Evolutionary conservation across 2,113 vertebrate genomes (phyloP).

Genomic region (Mus spicilegus): DNA sequence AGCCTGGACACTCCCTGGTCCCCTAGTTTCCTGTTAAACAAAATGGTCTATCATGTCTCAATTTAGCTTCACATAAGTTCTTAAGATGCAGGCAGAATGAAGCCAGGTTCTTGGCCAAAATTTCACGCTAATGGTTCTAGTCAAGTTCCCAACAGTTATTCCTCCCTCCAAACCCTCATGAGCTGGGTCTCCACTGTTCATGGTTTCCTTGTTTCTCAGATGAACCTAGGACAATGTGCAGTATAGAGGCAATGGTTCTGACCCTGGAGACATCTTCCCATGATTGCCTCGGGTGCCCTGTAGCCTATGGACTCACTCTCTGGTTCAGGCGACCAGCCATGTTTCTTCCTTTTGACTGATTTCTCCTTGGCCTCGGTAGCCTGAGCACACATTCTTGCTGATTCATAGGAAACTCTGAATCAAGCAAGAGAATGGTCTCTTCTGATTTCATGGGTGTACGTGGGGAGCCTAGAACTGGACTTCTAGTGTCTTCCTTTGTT

Average conservation of each 20-base stretch:
- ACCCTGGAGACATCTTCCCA: fast-evolving
- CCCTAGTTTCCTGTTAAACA: background rate
- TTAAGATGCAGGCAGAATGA: background rate
- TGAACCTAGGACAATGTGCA: background rate
- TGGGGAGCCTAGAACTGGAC: too few species aligned
- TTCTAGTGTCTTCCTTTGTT: background rate
- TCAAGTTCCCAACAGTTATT: background rate
- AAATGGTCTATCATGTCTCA: background rate
- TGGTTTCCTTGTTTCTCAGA: background rate
- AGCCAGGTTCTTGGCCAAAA: background rate
- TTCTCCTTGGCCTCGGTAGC: background rate
- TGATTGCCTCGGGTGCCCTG: fast-evolving
- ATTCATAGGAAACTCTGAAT: background rate
- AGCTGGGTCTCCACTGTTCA: background rate
- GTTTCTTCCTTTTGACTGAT: fast-evolving
- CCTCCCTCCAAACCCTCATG: background rate
- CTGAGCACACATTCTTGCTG: fast-evolving
- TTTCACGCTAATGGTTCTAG: background rate
- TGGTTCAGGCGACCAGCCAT: too few species aligned
- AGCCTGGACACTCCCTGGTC: background rate
- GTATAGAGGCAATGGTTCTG: fast-evolving
- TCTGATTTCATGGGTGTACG: background rate
- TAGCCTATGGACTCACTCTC: fast-evolving
- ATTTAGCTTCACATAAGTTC: background rate
- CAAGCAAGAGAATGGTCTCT: background rate